phyloP scores from a whole-genome alignment of 2,888 invertebrate species.

The Hirtodrosophila confusa region DNA sequence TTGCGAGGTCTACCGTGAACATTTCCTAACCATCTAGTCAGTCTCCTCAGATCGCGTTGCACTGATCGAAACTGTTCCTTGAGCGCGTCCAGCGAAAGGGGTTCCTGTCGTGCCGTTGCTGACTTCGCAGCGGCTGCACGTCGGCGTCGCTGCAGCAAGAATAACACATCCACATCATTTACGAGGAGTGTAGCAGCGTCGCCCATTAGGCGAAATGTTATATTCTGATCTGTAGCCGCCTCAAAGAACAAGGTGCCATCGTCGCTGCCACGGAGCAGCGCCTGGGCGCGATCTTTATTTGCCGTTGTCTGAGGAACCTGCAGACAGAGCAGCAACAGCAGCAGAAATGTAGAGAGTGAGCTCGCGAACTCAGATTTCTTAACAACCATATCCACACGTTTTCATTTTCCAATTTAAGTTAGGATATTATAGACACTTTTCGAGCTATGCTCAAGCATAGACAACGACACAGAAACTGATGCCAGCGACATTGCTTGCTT shows the following conservation, averaged over 20 bases:
- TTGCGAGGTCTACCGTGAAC: constrained; percentile 48
- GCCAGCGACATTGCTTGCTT: background rate
- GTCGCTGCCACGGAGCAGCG: constrained; percentile 63
- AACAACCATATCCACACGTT: constrained; percentile 38
- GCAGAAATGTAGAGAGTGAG: constrained; percentile 1
- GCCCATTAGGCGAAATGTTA: constrained; percentile 90
- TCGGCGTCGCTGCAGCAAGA: constrained; percentile 56
- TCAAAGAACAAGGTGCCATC: constrained; percentile 92
- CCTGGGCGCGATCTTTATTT: constrained; percentile 2
- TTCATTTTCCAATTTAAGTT: constrained; percentile 1
- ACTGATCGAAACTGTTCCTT: constrained; percentile 59
- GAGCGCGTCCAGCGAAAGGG: constrained; percentile 44
- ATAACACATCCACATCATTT: constrained; percentile 88
- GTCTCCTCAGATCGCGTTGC: constrained; percentile 53
- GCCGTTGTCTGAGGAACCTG: constrained; percentile 9
- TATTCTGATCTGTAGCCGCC: constrained; percentile 90
- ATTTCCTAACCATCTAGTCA: constrained; percentile 43
- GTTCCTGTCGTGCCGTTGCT: constrained; percentile 16
- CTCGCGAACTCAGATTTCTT: background rate
- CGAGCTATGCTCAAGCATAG: constrained; percentile 10
- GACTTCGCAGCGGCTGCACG: constrained; percentile 18
- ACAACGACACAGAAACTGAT: constrained; percentile 29
- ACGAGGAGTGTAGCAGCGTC: constrained; percentile 87
- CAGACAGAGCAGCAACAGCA: constrained; percentile 18
- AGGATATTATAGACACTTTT: background rate